A percentile compares a stretch with the other conserved stretches of the same genome.
These are phyloP conservation scores for Thaumetopoea pityocampa DNA, from an alignment of 1,140 invertebrate genomes.

Conservation along the genomic window DNA sequence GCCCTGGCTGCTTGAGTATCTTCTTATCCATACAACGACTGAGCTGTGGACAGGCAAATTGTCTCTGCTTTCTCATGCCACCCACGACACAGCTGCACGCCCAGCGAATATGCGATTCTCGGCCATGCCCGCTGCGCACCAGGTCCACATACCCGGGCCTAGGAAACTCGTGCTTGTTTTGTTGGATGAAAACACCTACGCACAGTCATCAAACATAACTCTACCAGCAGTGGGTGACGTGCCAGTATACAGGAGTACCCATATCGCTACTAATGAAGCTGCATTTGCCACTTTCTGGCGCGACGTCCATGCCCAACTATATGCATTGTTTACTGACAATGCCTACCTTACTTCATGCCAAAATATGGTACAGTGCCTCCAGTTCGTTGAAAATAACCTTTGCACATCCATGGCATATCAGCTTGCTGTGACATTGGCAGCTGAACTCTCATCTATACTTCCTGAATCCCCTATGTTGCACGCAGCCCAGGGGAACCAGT, in stretches of 20 bases:
- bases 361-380: conserved; percentile 1
- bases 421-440: neutral
- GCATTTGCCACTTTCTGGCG: neutral
- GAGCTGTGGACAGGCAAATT: neutral
- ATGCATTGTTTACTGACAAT: neutral
- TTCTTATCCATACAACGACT: neutral
- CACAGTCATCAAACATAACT: neutral
- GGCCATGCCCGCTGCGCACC: neutral
- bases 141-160: neutral
- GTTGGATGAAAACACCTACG: neutral
- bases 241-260: neutral
- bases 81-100: neutral
- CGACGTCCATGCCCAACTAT: neutral
- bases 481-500: neutral
- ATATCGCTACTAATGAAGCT: neutral
- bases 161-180: neutral
- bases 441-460: neutral
- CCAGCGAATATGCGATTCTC: neutral
- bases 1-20: neutral
- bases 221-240: neutral
- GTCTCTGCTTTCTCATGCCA: neutral
- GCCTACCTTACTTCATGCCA: conserved; percentile 1
- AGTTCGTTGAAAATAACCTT: neutral
- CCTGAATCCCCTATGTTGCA: conserved; percentile 1
- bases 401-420: conserved; percentile 1